These are phyloP conservation scores for Mamestra configurata DNA, from an alignment of 1,140 invertebrate species.

Conservation along the genomic window DNA sequence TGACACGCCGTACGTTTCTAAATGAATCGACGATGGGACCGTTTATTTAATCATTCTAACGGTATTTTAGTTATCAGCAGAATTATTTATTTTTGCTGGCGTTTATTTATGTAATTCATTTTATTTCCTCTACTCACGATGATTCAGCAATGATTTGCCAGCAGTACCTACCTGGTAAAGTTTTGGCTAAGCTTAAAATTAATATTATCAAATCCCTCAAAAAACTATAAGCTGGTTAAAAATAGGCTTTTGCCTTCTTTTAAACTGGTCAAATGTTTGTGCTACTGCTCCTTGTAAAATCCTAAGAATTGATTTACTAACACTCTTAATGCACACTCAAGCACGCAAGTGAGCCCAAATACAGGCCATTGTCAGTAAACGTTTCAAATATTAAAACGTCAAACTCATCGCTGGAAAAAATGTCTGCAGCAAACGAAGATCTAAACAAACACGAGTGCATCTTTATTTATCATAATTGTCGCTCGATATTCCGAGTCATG, in stretches of 20 bases:
- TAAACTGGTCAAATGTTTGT: constrained; percentile 19
- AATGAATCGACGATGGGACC: constrained; percentile 45
- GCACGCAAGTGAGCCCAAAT: constrained; percentile 41
- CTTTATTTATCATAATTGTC: constrained; percentile 86
- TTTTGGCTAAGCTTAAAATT: no score
- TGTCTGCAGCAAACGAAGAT: constrained; percentile 84
- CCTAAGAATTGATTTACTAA: constrained; percentile 38
- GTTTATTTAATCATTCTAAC: constrained; percentile 37
- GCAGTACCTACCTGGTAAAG: background rate
- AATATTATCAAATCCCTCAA: no score
- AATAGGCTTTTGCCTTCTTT: background rate
- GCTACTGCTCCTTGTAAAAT: constrained; percentile 30
- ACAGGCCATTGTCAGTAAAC: constrained; percentile 56
- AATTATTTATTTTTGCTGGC: background rate
- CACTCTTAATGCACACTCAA: constrained; percentile 14
- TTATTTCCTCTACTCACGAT: background rate
- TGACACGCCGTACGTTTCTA: constrained; percentile 42
- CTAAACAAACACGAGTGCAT: constrained; percentile 84
- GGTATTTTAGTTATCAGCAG: constrained; percentile 1
- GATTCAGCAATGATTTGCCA: background rate
- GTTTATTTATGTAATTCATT: background rate
- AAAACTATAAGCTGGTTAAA: no score
- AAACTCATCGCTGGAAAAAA: constrained; percentile 77
- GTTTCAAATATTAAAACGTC: constrained; percentile 62
- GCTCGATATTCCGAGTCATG: constrained; percentile 78